These are phyloP conservation scores for Pteria penguin DNA, from an alignment of 2,888 invertebrate genomes.

Conservation along the genomic window DNA sequence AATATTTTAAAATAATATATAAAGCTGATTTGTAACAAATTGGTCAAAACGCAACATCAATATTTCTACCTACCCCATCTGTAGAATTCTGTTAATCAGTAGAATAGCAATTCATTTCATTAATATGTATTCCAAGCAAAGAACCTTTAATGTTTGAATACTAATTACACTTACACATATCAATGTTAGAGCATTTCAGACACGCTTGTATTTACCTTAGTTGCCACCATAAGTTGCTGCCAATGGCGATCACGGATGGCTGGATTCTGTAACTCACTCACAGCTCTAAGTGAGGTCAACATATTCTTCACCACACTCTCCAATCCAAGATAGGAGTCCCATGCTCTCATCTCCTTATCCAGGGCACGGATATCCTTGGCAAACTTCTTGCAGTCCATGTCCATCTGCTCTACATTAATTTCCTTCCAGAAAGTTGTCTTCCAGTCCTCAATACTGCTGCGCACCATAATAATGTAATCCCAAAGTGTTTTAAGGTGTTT, in stretches of 20 bases:
- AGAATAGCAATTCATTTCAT: no score
- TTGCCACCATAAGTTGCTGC: constrained; percentile 97
- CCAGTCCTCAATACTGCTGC: constrained; percentile 96
- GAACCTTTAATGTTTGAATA: no score
- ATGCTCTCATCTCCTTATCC: constrained; percentile 97
- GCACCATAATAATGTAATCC: constrained; percentile 95
- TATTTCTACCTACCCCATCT: neutral
- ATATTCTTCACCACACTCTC: constrained; percentile 97
- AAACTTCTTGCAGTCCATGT: constrained; percentile 98
- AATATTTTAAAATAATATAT: no score
- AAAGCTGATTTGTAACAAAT: no score
- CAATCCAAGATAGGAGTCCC: constrained; percentile 93
- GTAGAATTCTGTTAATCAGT: neutral
- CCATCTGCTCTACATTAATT: constrained; percentile 99
- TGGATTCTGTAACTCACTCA: constrained; percentile 96
- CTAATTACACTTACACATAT: no score
- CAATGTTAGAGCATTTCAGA: no score
- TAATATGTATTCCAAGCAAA: no score
- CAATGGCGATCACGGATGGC: constrained; percentile 97
- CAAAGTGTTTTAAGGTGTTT: constrained; percentile 90
- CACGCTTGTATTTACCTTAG: constrained; percentile 86
- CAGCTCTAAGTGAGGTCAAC: constrained; percentile 95
- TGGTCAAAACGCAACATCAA: no score
- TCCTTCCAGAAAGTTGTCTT: constrained; percentile 98
- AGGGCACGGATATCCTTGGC: constrained; percentile 87